phyloP scores from a whole-genome alignment of 2,113 vertebrate species.

The Myocastor coypus region DNA sequence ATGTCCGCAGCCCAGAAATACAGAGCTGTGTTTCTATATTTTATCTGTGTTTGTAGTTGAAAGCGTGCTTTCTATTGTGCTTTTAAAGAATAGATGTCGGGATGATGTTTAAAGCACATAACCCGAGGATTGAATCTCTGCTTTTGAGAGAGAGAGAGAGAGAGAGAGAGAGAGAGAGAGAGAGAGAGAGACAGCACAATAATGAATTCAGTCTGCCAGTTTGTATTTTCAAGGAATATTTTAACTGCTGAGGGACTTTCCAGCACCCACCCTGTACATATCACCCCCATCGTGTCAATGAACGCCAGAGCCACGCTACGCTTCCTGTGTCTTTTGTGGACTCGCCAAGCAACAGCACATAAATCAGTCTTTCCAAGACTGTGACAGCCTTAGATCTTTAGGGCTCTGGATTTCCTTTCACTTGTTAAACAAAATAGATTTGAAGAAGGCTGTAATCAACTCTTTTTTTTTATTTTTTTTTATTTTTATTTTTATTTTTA shows the following conservation, averaged over 20 bases:
- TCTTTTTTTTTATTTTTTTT: constrained; percentile 21
- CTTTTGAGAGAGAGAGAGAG: constrained; percentile 74
- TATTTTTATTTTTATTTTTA: no score
- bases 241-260: constrained; percentile 70
- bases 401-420: not conserved
- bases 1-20: constrained; percentile 76
- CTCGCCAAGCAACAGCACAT: not conserved
- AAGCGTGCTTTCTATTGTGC: constrained; percentile 81
- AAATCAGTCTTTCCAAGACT: constrained; percentile 45
- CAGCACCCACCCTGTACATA: constrained; percentile 47
- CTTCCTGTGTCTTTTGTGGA: constrained; percentile 61
- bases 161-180: constrained; percentile 23
- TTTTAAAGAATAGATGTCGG: constrained; percentile 85
- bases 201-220: constrained; percentile 74
- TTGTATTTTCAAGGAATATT: constrained; percentile 77
- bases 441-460: constrained; percentile 21
- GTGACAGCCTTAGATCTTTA: constrained; percentile 60
- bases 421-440: constrained; percentile 58
- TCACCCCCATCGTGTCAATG: not conserved
- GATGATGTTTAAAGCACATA: constrained; percentile 80
- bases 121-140: constrained; percentile 74
- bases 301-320: constrained; percentile 24
- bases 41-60: constrained; percentile 84
- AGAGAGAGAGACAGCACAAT: not conserved
- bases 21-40: constrained; percentile 76